Conservation (phyloP, 2,888 invertebrate species). For the Lampropteryx suffumata region DNA sequence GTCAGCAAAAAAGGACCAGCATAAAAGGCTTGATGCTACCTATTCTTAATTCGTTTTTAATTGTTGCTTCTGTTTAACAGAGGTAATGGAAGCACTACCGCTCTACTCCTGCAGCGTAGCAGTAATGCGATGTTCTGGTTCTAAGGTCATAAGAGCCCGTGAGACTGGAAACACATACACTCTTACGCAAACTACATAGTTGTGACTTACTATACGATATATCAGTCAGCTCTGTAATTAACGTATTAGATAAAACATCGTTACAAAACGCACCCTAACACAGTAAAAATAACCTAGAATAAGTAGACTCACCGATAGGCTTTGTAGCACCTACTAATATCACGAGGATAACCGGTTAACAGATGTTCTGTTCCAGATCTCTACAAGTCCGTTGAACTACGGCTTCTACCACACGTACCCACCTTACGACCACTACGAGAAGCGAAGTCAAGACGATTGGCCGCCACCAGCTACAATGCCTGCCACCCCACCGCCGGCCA, state of each 20-base stretch:
- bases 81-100: no score
- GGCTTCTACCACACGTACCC: constrained; percentile 87
- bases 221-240: no score
- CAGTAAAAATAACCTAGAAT: constrained; percentile 2
- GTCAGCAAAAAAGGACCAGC: no score
- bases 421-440: constrained; percentile 72
- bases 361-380: constrained; percentile 84
- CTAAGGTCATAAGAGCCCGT: no score
- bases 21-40: no score
- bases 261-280: not conserved
- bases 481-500: constrained; percentile 50
- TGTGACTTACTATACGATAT: no score
- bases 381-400: constrained; percentile 88
- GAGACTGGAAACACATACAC: no score
- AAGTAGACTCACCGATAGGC: constrained; percentile 45
- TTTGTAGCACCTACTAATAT: constrained; percentile 61
- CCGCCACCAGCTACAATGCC: constrained; percentile 60
- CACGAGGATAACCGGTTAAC: constrained; percentile 70
- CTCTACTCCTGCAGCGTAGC: no score
- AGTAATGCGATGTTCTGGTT: no score
- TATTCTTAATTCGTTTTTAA: no score
- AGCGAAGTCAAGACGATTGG: constrained; percentile 65
- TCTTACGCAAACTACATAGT: no score
- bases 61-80: no score
- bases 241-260: not conserved